These are phyloP conservation scores for Uria aalge DNA, from an alignment of 2,113 vertebrate genomes.

Conservation along the genomic window DNA sequence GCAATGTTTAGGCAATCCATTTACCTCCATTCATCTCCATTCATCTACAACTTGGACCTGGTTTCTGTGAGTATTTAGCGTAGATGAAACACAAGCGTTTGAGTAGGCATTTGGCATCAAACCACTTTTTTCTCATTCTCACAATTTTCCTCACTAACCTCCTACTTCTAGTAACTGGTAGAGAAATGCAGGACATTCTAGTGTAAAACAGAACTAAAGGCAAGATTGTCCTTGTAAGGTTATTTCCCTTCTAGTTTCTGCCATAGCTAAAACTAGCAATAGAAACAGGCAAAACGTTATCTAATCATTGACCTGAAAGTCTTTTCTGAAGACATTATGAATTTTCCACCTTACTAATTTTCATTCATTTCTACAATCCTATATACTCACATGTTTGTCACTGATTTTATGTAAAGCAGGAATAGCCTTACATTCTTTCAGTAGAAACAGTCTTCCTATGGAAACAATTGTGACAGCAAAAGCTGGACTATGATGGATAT, in stretches of 20 bases:
- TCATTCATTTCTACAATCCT: background rate
- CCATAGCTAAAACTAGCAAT: background rate
- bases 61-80: background rate
- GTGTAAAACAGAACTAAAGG: background rate
- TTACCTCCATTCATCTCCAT: background rate
- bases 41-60: background rate
- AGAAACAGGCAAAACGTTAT: background rate
- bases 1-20: background rate
- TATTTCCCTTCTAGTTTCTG: background rate
- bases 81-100: background rate
- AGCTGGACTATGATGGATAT: background rate
- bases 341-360: background rate
- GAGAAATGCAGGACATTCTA: background rate
- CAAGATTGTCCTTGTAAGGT: background rate
- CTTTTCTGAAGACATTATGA: background rate
- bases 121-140: background rate
- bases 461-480: background rate
- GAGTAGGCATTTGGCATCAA: background rate
- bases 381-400: fast-evolving
- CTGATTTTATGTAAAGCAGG: background rate
- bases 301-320: background rate
- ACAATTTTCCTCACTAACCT: background rate
- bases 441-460: background rate
- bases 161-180: background rate
- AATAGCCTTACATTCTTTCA: background rate